Conservation (phyloP, 2,888 invertebrate genomes). For the Leucophora obtusa region DNA sequence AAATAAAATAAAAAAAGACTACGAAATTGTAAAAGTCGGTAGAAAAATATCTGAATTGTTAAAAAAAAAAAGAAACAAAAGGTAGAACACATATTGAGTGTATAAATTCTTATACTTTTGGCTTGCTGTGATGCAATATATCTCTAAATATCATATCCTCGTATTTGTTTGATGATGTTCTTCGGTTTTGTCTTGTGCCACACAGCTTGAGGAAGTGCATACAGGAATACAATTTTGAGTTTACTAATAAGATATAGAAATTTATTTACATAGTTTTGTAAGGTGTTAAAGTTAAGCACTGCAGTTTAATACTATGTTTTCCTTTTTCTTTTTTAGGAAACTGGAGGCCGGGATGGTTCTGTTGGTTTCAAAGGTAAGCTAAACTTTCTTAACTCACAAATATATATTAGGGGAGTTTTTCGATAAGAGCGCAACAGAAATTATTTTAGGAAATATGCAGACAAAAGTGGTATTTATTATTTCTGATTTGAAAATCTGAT, state of each 20-base stretch:
- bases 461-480: no score
- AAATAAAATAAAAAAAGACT: constrained; percentile 19
- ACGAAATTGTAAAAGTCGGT: constrained; percentile 40
- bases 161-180: constrained; percentile 11
- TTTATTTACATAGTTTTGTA: constrained; percentile 1
- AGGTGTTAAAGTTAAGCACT: constrained; percentile 4
- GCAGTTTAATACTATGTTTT: constrained; percentile 12
- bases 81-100: constrained; percentile 35
- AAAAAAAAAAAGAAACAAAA: constrained; percentile 18
- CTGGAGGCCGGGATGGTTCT: no score
- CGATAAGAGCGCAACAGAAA: no score
- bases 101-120: constrained; percentile 27
- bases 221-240: no score
- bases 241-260: no score
- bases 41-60: constrained; percentile 33
- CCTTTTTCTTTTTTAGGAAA: neutral
- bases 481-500: no score
- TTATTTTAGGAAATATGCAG: no score
- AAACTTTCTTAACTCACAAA: neutral
- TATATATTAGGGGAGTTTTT: no score
- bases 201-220: constrained; percentile 38
- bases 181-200: constrained; percentile 40
- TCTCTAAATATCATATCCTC: constrained; percentile 13
- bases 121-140: constrained; percentile 33
- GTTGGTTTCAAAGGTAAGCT: neutral